These are phyloP conservation scores for Drosophila leonis DNA, from an alignment of 2,888 invertebrate species.

Conservation along the genomic window DNA sequence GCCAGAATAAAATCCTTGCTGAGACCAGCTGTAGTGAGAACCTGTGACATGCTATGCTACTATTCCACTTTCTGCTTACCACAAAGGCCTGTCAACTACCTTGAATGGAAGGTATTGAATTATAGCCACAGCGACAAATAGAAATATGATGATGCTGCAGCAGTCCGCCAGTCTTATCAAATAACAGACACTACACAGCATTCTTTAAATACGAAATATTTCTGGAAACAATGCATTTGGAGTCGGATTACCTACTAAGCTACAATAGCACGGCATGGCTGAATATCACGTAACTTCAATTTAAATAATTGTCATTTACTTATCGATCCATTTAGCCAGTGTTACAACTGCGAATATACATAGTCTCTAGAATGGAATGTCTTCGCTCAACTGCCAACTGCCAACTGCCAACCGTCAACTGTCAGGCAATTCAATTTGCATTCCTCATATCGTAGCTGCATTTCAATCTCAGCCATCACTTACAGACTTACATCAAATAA, in stretches of 20 bases:
- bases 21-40: background rate
- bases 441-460: conserved; percentile 33
- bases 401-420: conserved; percentile 40
- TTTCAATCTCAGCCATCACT: conserved; percentile 42
- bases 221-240: background rate
- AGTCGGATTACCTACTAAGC: background rate
- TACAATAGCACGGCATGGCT: background rate
- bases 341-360: background rate
- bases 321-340: conserved; percentile 30
- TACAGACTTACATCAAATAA: conserved; percentile 29
- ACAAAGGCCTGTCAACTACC: background rate
- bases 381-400: conserved; percentile 41
- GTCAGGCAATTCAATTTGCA: conserved; percentile 58
- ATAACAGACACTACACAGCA: background rate
- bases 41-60: background rate
- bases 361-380: background rate
- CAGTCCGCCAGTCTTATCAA: background rate
- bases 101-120: background rate
- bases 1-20: background rate
- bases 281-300: background rate
- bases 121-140: background rate
- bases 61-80: background rate
- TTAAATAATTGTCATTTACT: conserved; percentile 11
- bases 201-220: background rate
- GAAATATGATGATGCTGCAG: background rate